phyloP scores from a whole-genome alignment of 2,797 vertebrate genomes.

The Loriculus beryllinus region DNA sequence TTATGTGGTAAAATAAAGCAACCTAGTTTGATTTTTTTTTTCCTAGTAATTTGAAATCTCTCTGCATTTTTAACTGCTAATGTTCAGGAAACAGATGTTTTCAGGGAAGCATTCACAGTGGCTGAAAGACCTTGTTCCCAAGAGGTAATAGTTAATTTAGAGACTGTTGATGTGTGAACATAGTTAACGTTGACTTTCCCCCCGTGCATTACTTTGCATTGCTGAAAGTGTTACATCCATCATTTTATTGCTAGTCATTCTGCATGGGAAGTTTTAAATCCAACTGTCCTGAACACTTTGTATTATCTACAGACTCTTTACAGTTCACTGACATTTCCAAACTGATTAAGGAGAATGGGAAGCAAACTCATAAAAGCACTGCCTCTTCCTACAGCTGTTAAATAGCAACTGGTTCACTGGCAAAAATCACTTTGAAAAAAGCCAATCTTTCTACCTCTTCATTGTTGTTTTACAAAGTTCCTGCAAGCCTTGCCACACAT shows the following conservation, averaged over 20 bases:
- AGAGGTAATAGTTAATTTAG: not conserved
- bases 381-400: not conserved
- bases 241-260: not conserved
- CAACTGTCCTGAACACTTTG: not conserved
- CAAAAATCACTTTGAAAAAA: not conserved
- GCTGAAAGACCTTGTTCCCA: not conserved
- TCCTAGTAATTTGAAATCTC: not conserved
- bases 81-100: not conserved
- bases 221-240: not conserved
- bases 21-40: not conserved
- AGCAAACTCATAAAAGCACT: not conserved
- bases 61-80: not conserved
- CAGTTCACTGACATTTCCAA: not conserved
- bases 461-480: not conserved
- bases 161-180: not conserved
- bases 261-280: not conserved
- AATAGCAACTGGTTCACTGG: not conserved
- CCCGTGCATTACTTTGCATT: not conserved
- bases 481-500: not conserved
- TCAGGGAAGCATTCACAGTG: not conserved
- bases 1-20: not conserved
- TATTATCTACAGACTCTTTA: not conserved
- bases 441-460: rapidly evolving
- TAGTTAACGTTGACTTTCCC: not conserved
- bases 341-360: not conserved